phyloP scores from a whole-genome alignment of 2,888 invertebrate species.

The Drymonia ruficornis region DNA sequence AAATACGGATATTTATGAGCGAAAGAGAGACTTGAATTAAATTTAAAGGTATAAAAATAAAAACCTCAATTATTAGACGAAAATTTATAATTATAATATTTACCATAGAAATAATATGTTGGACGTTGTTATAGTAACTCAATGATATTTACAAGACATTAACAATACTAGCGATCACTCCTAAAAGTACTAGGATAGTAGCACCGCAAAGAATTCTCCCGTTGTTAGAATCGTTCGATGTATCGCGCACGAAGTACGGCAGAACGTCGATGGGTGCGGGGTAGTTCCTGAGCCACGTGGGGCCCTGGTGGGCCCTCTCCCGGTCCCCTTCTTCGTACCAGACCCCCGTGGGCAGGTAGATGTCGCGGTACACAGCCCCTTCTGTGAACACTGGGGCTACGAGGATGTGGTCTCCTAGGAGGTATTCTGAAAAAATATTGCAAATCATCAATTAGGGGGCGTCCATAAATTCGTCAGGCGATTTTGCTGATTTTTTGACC shows the following conservation, averaged over 20 bases:
- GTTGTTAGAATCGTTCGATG: slow-evolving; percentile 23
- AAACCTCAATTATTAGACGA: neutral
- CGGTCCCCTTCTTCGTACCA: slow-evolving; percentile 88
- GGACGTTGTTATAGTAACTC: too few species aligned
- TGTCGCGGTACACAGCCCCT: slow-evolving; percentile 85
- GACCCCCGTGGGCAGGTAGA: slow-evolving; percentile 90
- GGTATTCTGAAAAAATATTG: slow-evolving; percentile 88
- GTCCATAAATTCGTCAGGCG: too few species aligned
- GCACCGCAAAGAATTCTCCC: slow-evolving; percentile 41
- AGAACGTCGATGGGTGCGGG: slow-evolving; percentile 87
- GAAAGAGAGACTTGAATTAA: too few species aligned
- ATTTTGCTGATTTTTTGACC: too few species aligned
- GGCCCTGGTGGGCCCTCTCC: slow-evolving; percentile 79
- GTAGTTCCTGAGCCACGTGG: slow-evolving; percentile 86
- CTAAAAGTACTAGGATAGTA: slow-evolving; percentile 45
- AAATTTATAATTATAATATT: slow-evolving; percentile 2
- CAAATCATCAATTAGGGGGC: too few species aligned
- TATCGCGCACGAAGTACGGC: slow-evolving; percentile 86
- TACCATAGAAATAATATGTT: too few species aligned
- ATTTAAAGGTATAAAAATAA: neutral
- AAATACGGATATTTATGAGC: too few species aligned
- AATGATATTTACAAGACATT: slow-evolving; percentile 9
- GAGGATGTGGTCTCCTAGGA: slow-evolving; percentile 90
- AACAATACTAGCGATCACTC: slow-evolving; percentile 38
- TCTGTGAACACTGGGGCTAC: slow-evolving; percentile 91